Evolutionary conservation across 2,888 invertebrate species (phyloP), one percentile per base, ranked within the genome.

Genomic region (Rhingia campestris): DNA sequence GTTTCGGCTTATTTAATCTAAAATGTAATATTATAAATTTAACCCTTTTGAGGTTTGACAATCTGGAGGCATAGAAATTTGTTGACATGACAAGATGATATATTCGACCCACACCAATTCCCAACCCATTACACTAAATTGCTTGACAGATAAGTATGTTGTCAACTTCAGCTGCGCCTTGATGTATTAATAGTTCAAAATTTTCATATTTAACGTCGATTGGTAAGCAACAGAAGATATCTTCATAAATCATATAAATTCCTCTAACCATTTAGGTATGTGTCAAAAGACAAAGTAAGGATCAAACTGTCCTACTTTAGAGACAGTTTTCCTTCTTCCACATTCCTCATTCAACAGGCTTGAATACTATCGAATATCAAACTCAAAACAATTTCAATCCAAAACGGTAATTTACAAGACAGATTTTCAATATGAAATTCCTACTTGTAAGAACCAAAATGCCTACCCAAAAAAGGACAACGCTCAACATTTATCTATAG

Each of bases 381-480:
- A 70, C 51, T 39, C 14, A 47, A 43, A 49, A 70, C 14, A 58
- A 12, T 33, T 32, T 70, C 39, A 39, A 70, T 39, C 9, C 37
- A 47, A 54, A 73, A 39, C 22, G 45, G 10, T 45, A 30, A 63
- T 35, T 54, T 33, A 9, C 6, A n/a, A 47, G 63, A 73, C 63
- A 54, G 47, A 45, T 53, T 61, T 45, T n/a, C 63, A 45, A 73
- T 63, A 54, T 54, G 72, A 63, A 47, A 53, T 61, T 35, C 14
- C 22, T 22, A 22, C 22, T 22, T 22, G 22, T 22, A 22, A 22
- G 2, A 22, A 22, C 22, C 35, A 30, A 61, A 51, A 12, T 22
- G 41, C 2, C 41, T 53, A n/a, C 33, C 4, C 39, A 22, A 47
- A 63, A 64, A 35, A 67, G 35, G 35, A 22, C 56, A 67, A 39